Evolutionary conservation across 2,888 invertebrate genomes (phyloP), one percentile per base, ranked within the genome.

Genomic region (Eupithecia exiguata): DNA sequence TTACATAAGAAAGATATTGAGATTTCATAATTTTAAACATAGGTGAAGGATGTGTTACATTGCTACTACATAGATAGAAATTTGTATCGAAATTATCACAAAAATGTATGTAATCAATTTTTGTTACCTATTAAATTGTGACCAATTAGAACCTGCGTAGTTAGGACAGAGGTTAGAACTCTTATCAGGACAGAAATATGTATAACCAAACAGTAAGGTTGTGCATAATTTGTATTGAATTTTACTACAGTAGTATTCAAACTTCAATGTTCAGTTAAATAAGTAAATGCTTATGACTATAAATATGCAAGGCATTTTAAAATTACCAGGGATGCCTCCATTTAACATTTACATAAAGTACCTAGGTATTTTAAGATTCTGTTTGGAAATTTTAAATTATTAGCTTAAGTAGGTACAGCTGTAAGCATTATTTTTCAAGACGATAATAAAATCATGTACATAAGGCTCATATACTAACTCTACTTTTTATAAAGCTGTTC

Each of bases 401-500:
- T 75, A 77, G 77, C 78, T 75, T 83, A 82, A 81, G 72, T 83
- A 82, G 81, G 72, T 82, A 81, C 76, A 81, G 81, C 80, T 82
- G 82, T 80, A 89, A 88, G 88, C 88, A 84, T 85, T 84, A 78
- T 84, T 80, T 82, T 81, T 84, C 85, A 82, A 82, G 82, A 87
- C 36, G 84, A 87, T 84, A 88, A 86, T 86, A 86, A 82, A 86
- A 84, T 79, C 78, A 85, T 86, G 82, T 89, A 87, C 86, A 86
- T 89, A 91, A 90, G 90, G 89, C 90, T 89, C 84, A 83, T 84
- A 3, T 85, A 82, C 88, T 92, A 89, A 83, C 72, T 81, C 94
- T 94, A 94, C 91, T 86, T 84, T 95, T 95, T 90, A 96, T 96
- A 96, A 96, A 96, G 96, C 96, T 96, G 95, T 96, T 95, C 94